Percentiles rank a stretch among this genome's conserved stretches.
These are phyloP conservation scores for Dendrolimus kikuchii DNA, from an alignment of 1,140 invertebrate species.

Conservation along the genomic window DNA sequence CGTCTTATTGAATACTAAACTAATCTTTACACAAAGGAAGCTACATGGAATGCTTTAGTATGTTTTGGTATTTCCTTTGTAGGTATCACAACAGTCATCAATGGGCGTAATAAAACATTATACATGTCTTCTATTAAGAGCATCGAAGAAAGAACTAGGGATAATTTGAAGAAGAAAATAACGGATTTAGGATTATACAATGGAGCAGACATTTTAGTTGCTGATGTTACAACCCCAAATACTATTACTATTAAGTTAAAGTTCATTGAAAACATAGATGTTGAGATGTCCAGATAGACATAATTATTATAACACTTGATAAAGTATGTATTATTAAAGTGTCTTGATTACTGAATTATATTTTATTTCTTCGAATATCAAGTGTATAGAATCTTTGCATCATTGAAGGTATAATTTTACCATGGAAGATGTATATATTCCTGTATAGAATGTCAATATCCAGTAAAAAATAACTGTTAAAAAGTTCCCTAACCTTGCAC, in stretches of 20 bases:
- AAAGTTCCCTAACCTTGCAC: too few relatives aligned
- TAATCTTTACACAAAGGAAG: too few relatives aligned
- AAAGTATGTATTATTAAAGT: not conserved
- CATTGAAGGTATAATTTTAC: too few relatives aligned
- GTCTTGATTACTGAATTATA: too few relatives aligned
- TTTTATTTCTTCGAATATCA: too few relatives aligned
- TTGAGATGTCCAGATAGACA: conserved; percentile 53
- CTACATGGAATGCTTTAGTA: not conserved
- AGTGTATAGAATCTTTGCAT: too few relatives aligned
- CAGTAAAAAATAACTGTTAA: too few relatives aligned
- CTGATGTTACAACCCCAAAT: conserved; percentile 91
- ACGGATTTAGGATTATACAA: conserved; percentile 86
- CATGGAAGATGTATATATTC: too few relatives aligned
- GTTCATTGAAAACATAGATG: conserved; percentile 71
- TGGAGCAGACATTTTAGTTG: conserved; percentile 89
- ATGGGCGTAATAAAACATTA: conserved; percentile 91
- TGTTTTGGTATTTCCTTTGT: conserved; percentile 18
- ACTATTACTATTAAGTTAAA: conserved; percentile 81
- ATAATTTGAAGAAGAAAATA: conserved; percentile 90
- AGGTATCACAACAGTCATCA: conserved; percentile 83
- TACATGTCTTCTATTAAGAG: conserved; percentile 93
- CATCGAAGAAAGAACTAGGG: conserved; percentile 90
- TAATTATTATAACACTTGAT: not conserved
- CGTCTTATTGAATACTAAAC: too few relatives aligned
- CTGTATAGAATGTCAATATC: too few relatives aligned